Evolutionary conservation across 2,113 vertebrate species (phyloP).

Genomic region (Charadrius vociferus): DNA sequence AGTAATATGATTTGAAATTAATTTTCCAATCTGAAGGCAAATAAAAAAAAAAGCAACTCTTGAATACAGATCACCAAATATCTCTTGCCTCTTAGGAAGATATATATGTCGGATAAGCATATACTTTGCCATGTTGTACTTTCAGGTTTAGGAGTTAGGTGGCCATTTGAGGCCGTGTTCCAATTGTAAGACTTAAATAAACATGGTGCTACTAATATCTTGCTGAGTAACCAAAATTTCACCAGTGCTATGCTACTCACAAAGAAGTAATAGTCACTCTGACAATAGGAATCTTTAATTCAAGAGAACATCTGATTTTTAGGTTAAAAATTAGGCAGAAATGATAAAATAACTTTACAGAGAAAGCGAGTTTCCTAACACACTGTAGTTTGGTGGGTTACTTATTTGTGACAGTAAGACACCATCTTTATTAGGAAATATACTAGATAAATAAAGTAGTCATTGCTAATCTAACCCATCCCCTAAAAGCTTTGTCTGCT

Average conservation of each 20-base stretch:
- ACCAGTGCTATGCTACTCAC: neutral
- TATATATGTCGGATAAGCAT: neutral
- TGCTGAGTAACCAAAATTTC: neutral
- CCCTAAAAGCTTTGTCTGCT: neutral
- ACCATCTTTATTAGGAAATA: neutral
- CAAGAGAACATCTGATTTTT: neutral
- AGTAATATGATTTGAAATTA: neutral
- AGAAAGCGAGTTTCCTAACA: neutral
- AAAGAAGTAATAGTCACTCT: neutral
- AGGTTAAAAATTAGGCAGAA: neutral
- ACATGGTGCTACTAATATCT: neutral
- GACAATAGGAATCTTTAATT: neutral
- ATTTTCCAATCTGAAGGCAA: neutral
- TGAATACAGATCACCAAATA: neutral
- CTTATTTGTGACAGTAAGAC: neutral
- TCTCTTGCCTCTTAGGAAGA: neutral
- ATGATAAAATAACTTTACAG: neutral
- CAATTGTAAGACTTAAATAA: neutral
- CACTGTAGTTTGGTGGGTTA: neutral
- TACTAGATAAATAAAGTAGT: neutral
- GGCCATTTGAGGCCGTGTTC: neutral
- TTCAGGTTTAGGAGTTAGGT: neutral
- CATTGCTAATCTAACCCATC: neutral
- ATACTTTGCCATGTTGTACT: neutral
- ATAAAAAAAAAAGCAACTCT: neutral